These are phyloP conservation scores for Daktulosphaira vitifoliae DNA, from an alignment of 1,140 invertebrate species.

Conservation along the genomic window DNA sequence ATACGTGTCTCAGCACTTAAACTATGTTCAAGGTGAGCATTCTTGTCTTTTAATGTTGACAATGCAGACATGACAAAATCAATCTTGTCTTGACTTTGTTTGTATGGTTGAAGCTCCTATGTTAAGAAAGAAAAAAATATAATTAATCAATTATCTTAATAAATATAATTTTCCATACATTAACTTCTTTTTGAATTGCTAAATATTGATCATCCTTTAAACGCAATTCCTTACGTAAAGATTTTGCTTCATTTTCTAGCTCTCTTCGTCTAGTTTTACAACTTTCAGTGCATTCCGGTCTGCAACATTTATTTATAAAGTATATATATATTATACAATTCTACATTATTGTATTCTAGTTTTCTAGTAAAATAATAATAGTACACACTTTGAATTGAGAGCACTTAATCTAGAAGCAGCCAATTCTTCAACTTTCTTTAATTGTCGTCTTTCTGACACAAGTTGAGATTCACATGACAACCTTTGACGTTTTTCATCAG, in stretches of 20 bases:
- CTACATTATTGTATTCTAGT: not conserved
- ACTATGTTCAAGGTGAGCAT: conserved; percentile 78
- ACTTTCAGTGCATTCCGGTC: conserved; percentile 62
- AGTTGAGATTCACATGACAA: conserved; percentile 67
- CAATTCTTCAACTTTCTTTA: conserved; percentile 44
- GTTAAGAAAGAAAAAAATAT: conserved; percentile 35
- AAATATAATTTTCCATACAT: conserved; percentile 42
- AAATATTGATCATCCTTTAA: conserved; percentile 59
- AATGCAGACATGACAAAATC: conserved; percentile 74
- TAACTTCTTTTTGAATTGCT: conserved; percentile 49
- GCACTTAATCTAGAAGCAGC: conserved; percentile 44
- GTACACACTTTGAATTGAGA: conserved; percentile 33
- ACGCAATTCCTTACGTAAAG: conserved; percentile 64
- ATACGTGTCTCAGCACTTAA: conserved; percentile 90
- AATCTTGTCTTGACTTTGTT: conserved; percentile 66
- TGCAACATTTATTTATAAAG: conserved; percentile 37
- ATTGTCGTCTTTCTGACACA: conserved; percentile 61
- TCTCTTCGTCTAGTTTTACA: conserved; percentile 66
- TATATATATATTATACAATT: not conserved
- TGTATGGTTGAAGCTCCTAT: conserved; percentile 50
- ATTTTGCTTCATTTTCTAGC: conserved; percentile 68
- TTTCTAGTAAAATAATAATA: not conserved
- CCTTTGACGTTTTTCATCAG: conserved; percentile 72
- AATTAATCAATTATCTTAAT: not conserved
- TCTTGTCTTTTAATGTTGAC: conserved; percentile 73